Evolutionary conservation across 2,888 invertebrate species (phyloP).

Genomic region (Tachina lurida): DNA sequence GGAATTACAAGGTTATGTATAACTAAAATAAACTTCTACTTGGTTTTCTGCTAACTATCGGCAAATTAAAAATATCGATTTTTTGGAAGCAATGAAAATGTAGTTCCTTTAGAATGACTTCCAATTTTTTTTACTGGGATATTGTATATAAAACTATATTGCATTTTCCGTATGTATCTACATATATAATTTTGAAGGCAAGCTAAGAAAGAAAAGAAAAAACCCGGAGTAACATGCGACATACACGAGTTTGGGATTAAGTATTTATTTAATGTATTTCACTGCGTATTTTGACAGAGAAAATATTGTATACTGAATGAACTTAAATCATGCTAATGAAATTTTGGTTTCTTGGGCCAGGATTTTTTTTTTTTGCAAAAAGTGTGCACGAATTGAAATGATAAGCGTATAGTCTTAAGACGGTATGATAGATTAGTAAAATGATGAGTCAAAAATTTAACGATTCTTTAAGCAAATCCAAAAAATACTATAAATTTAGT

Average conservation of each 20-base stretch:
- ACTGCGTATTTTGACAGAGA: conserved; percentile 24
- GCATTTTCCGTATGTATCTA: background rate
- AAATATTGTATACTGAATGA: background rate
- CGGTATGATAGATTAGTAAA: background rate
- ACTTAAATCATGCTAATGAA: conserved; percentile 18
- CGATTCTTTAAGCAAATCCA: no score
- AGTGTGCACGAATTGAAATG: no score
- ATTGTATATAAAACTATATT: conserved; percentile 17
- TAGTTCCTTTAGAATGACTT: no score
- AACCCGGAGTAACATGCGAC: background rate
- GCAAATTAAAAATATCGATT: no score
- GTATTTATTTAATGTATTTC: conserved; percentile 28
- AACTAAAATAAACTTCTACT: no score
- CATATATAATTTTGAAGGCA: conserved; percentile 29
- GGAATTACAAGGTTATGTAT: no score
- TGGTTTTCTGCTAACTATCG: no score
- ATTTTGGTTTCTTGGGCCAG: background rate
- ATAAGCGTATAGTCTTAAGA: background rate
- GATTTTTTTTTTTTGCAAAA: background rate
- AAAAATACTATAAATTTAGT: no score
- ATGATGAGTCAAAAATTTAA: no score
- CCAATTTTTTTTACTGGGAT: no score
- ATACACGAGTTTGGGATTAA: conserved; percentile 45
- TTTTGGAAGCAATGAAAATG: no score
- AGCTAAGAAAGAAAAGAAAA: background rate